Percentiles rank a stretch among this genome's conserved stretches.
These are phyloP conservation scores for Neodiprion fabricii DNA, from an alignment of 1,140 invertebrate genomes.

Conservation along the genomic window DNA sequence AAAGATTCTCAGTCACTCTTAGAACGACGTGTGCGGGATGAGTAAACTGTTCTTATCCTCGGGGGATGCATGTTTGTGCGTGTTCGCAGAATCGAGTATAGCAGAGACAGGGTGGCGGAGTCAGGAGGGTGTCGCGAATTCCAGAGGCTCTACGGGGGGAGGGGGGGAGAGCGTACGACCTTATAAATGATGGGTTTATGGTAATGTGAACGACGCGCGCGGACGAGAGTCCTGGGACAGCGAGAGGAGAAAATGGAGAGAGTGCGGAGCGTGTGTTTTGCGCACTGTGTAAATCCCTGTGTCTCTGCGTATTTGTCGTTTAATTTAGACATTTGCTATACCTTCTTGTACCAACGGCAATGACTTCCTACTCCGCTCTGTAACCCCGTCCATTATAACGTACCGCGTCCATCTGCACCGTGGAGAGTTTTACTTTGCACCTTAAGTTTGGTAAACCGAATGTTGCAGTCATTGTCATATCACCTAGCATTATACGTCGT, in stretches of 20 bases:
- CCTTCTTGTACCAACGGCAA: slow-evolving; percentile 10
- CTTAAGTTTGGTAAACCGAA: neutral
- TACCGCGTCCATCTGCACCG: neutral
- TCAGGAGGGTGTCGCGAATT: slow-evolving; percentile 13
- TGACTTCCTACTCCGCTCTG: neutral
- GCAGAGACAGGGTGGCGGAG: neutral
- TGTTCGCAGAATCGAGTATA: neutral
- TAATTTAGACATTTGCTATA: slow-evolving; percentile 56
- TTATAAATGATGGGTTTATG: slow-evolving; percentile 56
- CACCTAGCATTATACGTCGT: too few relatives aligned
- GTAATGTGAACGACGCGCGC: slow-evolving; percentile 40
- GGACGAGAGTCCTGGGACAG: slow-evolving; percentile 35
- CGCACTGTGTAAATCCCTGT: slow-evolving; percentile 52
- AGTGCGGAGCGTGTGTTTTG: slow-evolving; percentile 48
- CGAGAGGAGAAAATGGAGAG: slow-evolving; percentile 49
- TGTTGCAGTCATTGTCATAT: neutral
- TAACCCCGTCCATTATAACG: neutral
- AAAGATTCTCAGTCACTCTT: neutral
- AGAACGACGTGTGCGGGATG: slow-evolving; percentile 18
- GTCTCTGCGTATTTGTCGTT: slow-evolving; percentile 58
- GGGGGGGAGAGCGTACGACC: slow-evolving; percentile 33
- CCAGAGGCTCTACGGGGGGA: slow-evolving; percentile 27
- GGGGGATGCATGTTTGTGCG: slow-evolving; percentile 24
- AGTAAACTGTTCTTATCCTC: slow-evolving; percentile 44
- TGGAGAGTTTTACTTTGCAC: neutral